Conservation (phyloP, 2,113 vertebrate genomes). For the Gymnocephalus cernua region DNA sequence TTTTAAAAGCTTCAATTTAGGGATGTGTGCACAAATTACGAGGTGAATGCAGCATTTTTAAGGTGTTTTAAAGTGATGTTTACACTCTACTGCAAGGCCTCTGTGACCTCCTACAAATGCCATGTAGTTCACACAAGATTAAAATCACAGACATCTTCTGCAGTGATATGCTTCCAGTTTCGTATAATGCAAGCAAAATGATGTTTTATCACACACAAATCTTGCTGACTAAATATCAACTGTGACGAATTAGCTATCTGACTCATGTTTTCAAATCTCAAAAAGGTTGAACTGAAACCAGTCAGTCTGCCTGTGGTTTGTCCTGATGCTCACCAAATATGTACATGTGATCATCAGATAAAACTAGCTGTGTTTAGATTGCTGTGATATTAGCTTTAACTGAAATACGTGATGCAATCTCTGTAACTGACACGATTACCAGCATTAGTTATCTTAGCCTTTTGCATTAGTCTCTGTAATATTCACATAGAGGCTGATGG, state of each 20-base stretch:
- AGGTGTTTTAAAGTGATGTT: background rate
- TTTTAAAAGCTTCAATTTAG: too few relatives aligned
- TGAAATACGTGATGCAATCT: too few relatives aligned
- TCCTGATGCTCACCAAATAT: background rate
- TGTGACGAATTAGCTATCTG: background rate
- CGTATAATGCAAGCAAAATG: background rate
- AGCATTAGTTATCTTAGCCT: background rate
- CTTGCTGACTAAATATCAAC: too few relatives aligned
- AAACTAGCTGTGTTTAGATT: background rate
- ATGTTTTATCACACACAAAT: background rate
- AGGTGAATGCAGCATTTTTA: background rate
- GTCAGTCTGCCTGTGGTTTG: conserved; percentile 6
- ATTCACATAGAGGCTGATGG: background rate
- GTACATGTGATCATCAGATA: background rate
- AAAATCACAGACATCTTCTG: background rate
- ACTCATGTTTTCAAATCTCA: background rate
- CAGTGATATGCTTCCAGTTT: background rate
- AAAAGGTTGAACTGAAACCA: conserved; percentile 17
- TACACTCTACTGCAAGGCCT: background rate
- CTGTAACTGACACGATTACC: background rate
- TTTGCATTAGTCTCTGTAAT: background rate
- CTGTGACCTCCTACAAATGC: background rate
- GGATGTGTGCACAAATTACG: background rate
- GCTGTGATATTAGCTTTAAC: background rate
- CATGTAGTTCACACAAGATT: background rate